Conservation (phyloP, 2,888 invertebrate genomes). For the Metalampra italica region DNA sequence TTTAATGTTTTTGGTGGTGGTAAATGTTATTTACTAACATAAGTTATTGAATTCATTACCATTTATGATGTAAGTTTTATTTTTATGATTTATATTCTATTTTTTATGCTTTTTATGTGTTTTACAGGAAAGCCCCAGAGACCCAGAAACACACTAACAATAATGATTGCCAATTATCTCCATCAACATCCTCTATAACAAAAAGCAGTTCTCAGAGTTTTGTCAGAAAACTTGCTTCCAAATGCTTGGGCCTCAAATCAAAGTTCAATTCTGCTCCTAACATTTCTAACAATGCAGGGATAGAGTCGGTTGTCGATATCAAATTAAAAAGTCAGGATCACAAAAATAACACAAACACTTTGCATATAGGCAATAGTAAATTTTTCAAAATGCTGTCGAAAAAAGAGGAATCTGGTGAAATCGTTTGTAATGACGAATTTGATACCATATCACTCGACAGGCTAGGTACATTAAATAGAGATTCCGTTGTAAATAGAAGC, state of each 20-base stretch:
- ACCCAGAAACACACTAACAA: constrained; percentile 70
- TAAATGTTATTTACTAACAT: constrained; percentile 25
- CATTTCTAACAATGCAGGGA: constrained; percentile 56
- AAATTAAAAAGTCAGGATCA: constrained; percentile 48
- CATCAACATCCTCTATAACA: constrained; percentile 67
- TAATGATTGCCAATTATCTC: constrained; percentile 61
- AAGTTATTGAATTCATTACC: background rate
- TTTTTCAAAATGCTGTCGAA: constrained; percentile 69
- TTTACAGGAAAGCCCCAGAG: constrained; percentile 74
- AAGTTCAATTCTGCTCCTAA: constrained; percentile 75
- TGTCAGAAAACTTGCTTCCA: constrained; percentile 75
- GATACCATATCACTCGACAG: constrained; percentile 71
- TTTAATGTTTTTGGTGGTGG: constrained; percentile 33
- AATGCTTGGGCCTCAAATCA: constrained; percentile 72
- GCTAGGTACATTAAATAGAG: constrained; percentile 62
- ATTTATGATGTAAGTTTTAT: constrained; percentile 28
- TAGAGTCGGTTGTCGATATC: constrained; percentile 53
- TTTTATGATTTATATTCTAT: constrained; percentile 30
- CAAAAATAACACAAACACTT: constrained; percentile 51
- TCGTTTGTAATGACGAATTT: constrained; percentile 68
- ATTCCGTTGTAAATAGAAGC: constrained; percentile 65
- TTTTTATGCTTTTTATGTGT: constrained; percentile 67
- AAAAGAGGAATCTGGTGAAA: constrained; percentile 68
- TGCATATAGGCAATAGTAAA: constrained; percentile 70
- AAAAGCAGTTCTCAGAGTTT: constrained; percentile 69